phyloP scores from a whole-genome alignment of 2,797 vertebrate species.

The Tenualosa thibaudeaui region DNA sequence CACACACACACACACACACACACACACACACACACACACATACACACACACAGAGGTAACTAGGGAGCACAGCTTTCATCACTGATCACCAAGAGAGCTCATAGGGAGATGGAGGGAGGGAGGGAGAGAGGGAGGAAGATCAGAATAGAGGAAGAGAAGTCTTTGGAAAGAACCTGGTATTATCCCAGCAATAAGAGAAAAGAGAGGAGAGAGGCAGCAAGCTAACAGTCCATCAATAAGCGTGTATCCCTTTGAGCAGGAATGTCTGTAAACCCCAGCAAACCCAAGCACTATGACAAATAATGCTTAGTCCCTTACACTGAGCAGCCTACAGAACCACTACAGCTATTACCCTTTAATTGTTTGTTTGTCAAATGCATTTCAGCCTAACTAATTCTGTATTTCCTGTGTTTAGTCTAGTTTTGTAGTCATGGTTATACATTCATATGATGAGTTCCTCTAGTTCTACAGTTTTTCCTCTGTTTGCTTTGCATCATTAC shows the following conservation, averaged over 20 bases:
- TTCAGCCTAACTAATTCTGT: no score
- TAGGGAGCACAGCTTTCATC: slow-evolving; percentile 10
- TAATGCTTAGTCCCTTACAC: neutral
- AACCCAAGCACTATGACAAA: neutral
- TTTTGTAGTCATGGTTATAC: no score
- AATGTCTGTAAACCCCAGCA: neutral
- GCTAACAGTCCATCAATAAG: neutral
- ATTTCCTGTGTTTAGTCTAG: no score
- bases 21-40: neutral
- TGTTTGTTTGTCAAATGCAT: neutral
- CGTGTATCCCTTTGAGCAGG: neutral
- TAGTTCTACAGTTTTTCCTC: no score
- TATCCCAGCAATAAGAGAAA: neutral
- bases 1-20: neutral
- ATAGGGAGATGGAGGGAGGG: neutral
- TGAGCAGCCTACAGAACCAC: neutral
- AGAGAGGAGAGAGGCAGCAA: neutral
- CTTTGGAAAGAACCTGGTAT: neutral
- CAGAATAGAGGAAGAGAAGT: neutral
- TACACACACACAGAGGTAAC: neutral
- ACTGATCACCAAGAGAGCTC: neutral
- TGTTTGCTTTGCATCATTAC: no score
- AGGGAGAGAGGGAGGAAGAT: neutral
- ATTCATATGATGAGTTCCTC: no score
- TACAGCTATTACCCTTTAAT: neutral